A percentile compares a stretch with the other conserved stretches of the same genome.
phyloP scores from a whole-genome alignment of 1,140 invertebrate genomes.

The Oryctes rhinoceros region DNA sequence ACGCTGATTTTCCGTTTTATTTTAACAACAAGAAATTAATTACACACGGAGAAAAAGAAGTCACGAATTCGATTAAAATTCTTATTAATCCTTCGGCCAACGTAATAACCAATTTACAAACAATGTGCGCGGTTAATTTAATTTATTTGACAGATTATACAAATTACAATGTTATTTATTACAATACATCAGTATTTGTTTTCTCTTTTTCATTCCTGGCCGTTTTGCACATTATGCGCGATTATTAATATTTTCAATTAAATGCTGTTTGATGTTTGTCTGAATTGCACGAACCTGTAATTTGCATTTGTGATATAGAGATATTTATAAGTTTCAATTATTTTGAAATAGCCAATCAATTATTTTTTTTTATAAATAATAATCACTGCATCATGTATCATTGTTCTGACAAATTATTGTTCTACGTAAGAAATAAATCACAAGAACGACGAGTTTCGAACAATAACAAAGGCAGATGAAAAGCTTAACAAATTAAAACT shows the following conservation, averaged over 20 bases:
- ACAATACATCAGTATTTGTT: neutral
- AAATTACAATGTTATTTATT: slow-evolving; percentile 32
- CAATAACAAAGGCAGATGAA: too few relatives aligned
- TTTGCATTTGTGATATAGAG: neutral
- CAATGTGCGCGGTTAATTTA: slow-evolving; percentile 19
- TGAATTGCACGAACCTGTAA: neutral
- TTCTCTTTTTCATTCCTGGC: neutral
- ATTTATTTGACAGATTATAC: slow-evolving; percentile 27
- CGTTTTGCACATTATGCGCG: neutral
- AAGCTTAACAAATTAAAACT: too few relatives aligned
- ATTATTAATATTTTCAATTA: slow-evolving; percentile 8
- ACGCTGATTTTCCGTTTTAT: slow-evolving; percentile 20
- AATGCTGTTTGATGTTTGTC: neutral
- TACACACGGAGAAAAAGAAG: slow-evolving; percentile 3
- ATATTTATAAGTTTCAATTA: neutral
- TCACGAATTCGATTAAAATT: slow-evolving; percentile 33
- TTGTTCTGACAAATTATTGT: too few relatives aligned
- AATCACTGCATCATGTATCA: too few relatives aligned
- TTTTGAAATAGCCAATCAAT: too few relatives aligned
- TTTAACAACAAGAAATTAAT: slow-evolving; percentile 30
- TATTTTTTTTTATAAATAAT: too few relatives aligned
- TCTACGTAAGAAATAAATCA: too few relatives aligned
- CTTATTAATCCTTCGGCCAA: neutral
- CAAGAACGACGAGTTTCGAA: too few relatives aligned
- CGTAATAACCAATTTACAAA: slow-evolving; percentile 22